Conservation (phyloP, 2,113 vertebrate genomes). For the Brevimyrus niger region DNA sequence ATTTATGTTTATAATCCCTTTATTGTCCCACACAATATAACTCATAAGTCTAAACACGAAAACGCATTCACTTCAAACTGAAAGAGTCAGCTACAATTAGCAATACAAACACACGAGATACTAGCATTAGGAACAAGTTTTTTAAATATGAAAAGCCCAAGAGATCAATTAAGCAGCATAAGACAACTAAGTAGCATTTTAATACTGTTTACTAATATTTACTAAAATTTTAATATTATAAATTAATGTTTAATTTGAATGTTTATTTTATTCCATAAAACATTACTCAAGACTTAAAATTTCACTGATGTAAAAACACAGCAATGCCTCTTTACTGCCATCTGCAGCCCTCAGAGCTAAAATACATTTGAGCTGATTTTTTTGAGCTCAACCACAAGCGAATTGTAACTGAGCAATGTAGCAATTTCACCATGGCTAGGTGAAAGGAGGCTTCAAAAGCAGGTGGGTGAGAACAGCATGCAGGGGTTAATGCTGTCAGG, state of each 20-base stretch:
- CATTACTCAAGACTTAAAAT: not conserved
- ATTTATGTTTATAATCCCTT: no score
- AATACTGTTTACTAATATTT: not conserved
- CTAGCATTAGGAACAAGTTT: not conserved
- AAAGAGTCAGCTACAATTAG: not conserved
- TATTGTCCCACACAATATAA: no score
- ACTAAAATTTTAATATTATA: not conserved
- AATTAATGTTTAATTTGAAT: not conserved
- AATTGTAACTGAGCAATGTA: not conserved
- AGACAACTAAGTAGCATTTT: not conserved
- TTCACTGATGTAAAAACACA: not conserved
- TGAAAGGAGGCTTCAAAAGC: not conserved
- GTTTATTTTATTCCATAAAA: not conserved
- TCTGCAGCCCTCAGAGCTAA: slow-evolving; percentile 26
- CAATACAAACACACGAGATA: not conserved
- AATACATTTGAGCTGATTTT: not conserved
- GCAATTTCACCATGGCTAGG: not conserved
- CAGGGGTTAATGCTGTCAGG: not conserved
- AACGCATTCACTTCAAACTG: not conserved
- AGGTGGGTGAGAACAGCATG: not conserved
- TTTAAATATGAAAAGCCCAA: not conserved
- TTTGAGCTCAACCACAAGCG: not conserved
- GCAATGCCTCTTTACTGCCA: slow-evolving; percentile 32
- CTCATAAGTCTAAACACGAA: not conserved
- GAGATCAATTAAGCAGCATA: not conserved